These are phyloP conservation scores for Chiloscyllium punctatum DNA, from an alignment of 2,797 vertebrate genomes.

Conservation along the genomic window DNA sequence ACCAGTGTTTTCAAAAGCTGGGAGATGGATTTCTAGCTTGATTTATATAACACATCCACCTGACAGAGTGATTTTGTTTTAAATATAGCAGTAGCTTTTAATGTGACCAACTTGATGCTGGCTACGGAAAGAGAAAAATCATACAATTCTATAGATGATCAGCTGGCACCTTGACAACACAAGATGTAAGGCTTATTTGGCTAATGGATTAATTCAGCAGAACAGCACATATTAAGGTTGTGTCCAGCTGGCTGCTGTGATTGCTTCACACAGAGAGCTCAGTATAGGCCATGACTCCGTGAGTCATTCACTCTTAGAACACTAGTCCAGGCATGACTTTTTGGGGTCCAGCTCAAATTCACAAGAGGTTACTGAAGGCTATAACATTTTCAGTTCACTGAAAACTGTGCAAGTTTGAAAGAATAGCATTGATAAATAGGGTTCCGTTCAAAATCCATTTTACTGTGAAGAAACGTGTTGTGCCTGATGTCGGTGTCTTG, in stretches of 20 bases:
- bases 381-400: constrained; percentile 15
- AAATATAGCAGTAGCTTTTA: not conserved
- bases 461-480: not conserved
- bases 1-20: not conserved
- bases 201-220: constrained; percentile 22
- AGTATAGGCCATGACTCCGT: not conserved
- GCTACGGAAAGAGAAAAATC: not conserved
- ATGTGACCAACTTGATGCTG: not conserved
- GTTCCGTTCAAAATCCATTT: constrained; percentile 9
- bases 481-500: not conserved
- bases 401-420: not conserved
- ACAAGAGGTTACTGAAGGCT: not conserved
- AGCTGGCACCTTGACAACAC: constrained; percentile 10
- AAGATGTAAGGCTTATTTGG: not conserved
- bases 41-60: not conserved
- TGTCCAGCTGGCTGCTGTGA: constrained; percentile 7
- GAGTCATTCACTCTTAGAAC: not conserved
- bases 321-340: constrained; percentile 26
- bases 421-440: not conserved
- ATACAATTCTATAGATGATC: not conserved
- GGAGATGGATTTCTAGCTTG: not conserved
- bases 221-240: constrained; percentile 9
- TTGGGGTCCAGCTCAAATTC: constrained; percentile 1
- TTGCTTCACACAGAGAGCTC: not conserved
- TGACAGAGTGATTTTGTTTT: not conserved